Percentiles rank a stretch among this genome's conserved stretches.
Conservation (phyloP, 2,888 invertebrate genomes). For the Diachrysia chrysitis region DNA sequence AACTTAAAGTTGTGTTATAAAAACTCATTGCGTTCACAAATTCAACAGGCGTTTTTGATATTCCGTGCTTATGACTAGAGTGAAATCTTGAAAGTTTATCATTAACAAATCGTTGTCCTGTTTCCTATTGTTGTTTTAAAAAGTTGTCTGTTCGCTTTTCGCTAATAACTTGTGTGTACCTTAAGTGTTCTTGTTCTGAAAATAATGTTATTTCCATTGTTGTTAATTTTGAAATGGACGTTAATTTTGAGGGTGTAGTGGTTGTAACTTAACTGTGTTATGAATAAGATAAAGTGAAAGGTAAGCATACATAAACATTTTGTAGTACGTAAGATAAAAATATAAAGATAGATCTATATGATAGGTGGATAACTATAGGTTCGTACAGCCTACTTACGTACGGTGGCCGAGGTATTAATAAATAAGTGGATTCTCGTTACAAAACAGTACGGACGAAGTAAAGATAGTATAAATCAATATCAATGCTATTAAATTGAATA, state of each 20-base stretch:
- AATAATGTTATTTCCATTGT: constrained; percentile 64
- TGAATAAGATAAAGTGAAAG: constrained; percentile 56
- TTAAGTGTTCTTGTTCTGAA: constrained; percentile 44
- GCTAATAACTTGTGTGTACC: constrained; percentile 53
- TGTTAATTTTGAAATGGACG: constrained; percentile 56
- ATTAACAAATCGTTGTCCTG: constrained; percentile 69
- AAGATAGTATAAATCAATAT: constrained; percentile 17
- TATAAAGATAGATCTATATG: constrained; percentile 8
- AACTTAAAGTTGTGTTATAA: constrained; percentile 62
- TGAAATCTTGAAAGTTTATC: constrained; percentile 71
- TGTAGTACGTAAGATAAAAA: constrained; percentile 28
- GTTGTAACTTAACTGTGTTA: constrained; percentile 38
- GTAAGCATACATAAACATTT: constrained; percentile 58
- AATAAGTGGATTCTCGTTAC: constrained; percentile 18
- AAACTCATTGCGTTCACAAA: constrained; percentile 72
- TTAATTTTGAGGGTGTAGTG: constrained; percentile 44
- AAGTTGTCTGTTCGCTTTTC: constrained; percentile 72
- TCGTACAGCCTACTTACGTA: constrained; percentile 2
- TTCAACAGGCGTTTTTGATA: constrained; percentile 79
- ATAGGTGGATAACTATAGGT: constrained; percentile 7
- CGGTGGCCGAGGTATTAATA: constrained; percentile 22
- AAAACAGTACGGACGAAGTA: constrained; percentile 20
- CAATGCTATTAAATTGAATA: neutral
- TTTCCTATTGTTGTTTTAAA: constrained; percentile 72
- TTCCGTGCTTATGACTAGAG: constrained; percentile 55